phyloP scores from a whole-genome alignment of 2,113 vertebrate genomes.

The Thamnophis sirtalis region DNA sequence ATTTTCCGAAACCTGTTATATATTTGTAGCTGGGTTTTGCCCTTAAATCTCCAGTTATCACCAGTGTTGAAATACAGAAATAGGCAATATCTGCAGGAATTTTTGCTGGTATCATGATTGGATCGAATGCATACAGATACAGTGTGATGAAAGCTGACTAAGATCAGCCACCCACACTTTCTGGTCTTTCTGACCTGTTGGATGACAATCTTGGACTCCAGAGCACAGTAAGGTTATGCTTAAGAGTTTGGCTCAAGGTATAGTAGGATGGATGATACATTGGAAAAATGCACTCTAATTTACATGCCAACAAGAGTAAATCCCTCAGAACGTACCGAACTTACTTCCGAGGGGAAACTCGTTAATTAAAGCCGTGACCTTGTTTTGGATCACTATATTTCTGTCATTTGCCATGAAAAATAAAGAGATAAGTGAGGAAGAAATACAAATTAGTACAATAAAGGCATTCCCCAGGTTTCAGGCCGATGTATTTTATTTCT shows the following conservation, averaged over 20 bases:
- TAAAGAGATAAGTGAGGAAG: background rate
- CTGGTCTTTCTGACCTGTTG: background rate
- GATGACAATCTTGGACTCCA: background rate
- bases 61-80: background rate
- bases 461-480: background rate
- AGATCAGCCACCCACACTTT: background rate
- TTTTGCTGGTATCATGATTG: background rate
- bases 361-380: background rate
- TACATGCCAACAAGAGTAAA: background rate
- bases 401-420: background rate
- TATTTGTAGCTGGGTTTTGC: background rate
- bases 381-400: background rate
- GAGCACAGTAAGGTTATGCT: background rate
- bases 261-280: background rate
- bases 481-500: background rate
- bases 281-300: background rate
- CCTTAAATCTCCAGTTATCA: background rate
- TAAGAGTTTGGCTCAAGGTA: background rate
- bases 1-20: conserved; percentile 25
- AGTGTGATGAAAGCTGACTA: background rate
- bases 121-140: background rate
- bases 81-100: conserved; percentile 21
- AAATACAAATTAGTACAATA: background rate
- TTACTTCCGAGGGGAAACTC: background rate
- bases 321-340: background rate